A percentile compares a stretch with the other conserved stretches of the same genome.
Evolutionary conservation across 2,113 vertebrate species (phyloP).

Genomic region (Helogale parvula): DNA sequence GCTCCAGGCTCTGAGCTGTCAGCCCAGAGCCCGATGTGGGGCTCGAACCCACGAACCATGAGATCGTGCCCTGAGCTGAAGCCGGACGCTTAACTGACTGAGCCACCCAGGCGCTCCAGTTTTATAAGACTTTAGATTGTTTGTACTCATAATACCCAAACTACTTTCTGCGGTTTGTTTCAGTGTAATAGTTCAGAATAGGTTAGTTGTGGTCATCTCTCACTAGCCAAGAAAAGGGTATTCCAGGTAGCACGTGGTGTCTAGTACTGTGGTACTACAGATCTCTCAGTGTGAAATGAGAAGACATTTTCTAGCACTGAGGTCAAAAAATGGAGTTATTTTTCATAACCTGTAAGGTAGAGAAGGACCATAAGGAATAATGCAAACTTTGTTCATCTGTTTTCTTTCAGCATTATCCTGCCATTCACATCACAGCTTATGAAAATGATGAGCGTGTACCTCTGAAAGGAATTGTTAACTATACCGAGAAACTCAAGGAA

Average conservation of each 20-base stretch:
- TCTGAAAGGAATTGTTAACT: constrained; percentile 89
- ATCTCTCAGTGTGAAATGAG: background rate
- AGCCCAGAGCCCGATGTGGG: too few relatives aligned
- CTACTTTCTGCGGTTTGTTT: background rate
- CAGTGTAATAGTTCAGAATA: background rate
- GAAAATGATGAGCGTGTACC: constrained; percentile 90
- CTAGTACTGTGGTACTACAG: background rate
- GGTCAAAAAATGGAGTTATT: background rate
- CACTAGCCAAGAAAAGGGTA: background rate
- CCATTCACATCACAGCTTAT: constrained; percentile 94
- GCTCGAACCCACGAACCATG: too few relatives aligned
- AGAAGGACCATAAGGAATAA: background rate
- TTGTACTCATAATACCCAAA: background rate
- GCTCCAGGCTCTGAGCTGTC: too few relatives aligned
- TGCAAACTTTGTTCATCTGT: background rate
- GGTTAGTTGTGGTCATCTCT: background rate
- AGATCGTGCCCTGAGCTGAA: too few relatives aligned
- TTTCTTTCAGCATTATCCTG: constrained; percentile 90
- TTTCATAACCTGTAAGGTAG: background rate
- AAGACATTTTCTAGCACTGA: background rate
- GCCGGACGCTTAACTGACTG: too few relatives aligned
- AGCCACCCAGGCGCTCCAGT: background rate
- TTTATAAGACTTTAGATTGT: background rate
- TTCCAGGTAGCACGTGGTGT: background rate
- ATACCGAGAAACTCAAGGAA: constrained; percentile 87